A percentile compares a stretch with the other conserved stretches of the same genome.
Conservation (phyloP, 1,140 invertebrate genomes). For the Epicauta chinensis region DNA sequence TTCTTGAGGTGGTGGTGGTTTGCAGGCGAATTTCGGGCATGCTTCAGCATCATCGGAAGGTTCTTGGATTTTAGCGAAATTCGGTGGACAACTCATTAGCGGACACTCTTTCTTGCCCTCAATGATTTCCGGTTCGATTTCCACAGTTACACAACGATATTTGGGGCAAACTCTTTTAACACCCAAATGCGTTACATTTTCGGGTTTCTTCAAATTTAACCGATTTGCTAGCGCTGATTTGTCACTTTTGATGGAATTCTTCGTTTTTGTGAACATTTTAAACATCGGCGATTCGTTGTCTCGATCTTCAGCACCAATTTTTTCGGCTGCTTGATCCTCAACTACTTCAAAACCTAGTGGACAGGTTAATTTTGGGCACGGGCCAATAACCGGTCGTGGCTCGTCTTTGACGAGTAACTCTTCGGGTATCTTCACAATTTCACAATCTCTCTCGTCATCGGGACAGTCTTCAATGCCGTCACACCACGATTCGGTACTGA, state of each 20-base stretch:
- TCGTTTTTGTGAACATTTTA: no score
- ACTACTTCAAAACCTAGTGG: slow-evolving; percentile 49
- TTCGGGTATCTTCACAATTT: neutral
- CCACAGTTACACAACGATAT: slow-evolving; percentile 48
- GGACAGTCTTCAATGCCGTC: slow-evolving; percentile 76
- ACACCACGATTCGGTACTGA: slow-evolving; percentile 67
- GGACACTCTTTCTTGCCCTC: slow-evolving; percentile 44
- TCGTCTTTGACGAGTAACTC: no score
- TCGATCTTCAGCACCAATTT: slow-evolving; percentile 21
- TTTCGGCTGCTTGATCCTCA: no score
- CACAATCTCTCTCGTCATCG: slow-evolving; percentile 73
- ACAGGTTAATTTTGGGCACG: slow-evolving; percentile 37
- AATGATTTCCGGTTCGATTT: slow-evolving; percentile 39
- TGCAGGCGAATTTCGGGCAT: slow-evolving; percentile 51
- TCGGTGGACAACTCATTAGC: slow-evolving; percentile 50
- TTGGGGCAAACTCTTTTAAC: slow-evolving; percentile 44
- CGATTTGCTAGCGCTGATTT: no score
- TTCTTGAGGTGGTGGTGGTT: slow-evolving; percentile 52
- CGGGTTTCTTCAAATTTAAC: no score
- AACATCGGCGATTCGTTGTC: slow-evolving; percentile 34
- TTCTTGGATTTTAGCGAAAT: slow-evolving; percentile 42
- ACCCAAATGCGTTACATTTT: neutral
- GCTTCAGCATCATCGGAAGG: neutral
- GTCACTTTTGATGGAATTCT: no score
- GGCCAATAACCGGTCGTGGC: no score